Evolutionary conservation across 2,113 vertebrate species (phyloP).

Genomic region (Leptobrachium ailaonicum): DNA sequence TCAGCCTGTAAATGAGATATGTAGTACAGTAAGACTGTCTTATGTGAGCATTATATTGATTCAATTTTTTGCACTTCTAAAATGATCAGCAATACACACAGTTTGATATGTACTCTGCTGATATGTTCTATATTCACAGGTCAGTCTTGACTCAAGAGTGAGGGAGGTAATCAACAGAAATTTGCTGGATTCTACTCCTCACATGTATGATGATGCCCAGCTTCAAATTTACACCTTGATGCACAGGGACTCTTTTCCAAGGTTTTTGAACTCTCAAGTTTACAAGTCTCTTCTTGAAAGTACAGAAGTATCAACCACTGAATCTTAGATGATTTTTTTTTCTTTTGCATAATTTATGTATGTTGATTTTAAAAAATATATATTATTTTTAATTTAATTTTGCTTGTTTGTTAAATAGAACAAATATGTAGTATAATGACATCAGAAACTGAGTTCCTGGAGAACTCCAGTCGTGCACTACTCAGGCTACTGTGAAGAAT

Average conservation of each 20-base stretch:
- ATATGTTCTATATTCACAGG: constrained; percentile 65
- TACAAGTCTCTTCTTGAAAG: constrained; percentile 79
- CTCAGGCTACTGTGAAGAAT: constrained; percentile 79
- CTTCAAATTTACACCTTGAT: constrained; percentile 82
- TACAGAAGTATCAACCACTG: constrained; percentile 71
- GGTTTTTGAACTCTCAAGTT: constrained; percentile 84
- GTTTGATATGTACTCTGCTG: no score
- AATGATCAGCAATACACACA: no score
- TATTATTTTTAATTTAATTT: constrained; percentile 10
- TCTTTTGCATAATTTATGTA: constrained; percentile 3
- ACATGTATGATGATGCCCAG: constrained; percentile 84
- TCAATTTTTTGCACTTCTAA: no score
- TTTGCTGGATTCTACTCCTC: constrained; percentile 74
- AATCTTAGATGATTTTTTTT: constrained; percentile 65
- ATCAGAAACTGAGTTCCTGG: constrained; percentile 73
- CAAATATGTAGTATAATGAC: constrained; percentile 66
- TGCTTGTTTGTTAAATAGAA: constrained; percentile 45
- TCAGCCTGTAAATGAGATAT: no score
- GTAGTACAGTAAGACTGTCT: no score
- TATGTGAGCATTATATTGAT: no score
- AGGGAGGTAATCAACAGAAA: constrained; percentile 83
- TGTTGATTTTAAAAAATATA: constrained; percentile 35
- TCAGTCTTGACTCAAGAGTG: constrained; percentile 82
- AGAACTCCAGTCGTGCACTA: constrained; percentile 73
- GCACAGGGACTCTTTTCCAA: constrained; percentile 86